Percentiles rank a stretch among this genome's conserved stretches.
Evolutionary conservation across 2,888 invertebrate genomes (phyloP).

Genomic region (Brassicogethes aeneus): DNA sequence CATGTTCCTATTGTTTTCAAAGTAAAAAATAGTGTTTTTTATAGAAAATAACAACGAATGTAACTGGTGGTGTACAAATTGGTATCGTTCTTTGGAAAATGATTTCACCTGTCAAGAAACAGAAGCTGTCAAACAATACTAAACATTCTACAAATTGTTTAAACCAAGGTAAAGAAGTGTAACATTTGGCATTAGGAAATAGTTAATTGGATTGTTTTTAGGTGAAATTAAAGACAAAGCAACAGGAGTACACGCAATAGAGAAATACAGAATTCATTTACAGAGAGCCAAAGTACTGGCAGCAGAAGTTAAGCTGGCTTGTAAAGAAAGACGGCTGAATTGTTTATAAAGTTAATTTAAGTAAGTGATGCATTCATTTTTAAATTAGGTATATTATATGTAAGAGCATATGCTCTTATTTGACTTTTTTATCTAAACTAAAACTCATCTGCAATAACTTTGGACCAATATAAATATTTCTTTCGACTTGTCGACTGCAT

Average conservation of each 20-base stretch:
- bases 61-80: slow-evolving; percentile 2
- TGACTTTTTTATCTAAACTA: no score
- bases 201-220: no score
- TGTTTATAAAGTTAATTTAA: background rate
- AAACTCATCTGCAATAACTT: no score
- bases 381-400: no score
- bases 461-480: no score
- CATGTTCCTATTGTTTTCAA: background rate
- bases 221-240: background rate
- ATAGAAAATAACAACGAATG: slow-evolving; percentile 2
- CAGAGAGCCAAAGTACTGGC: background rate
- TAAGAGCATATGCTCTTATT: no score
- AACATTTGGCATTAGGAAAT: no score
- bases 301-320: background rate
- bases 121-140: slow-evolving; percentile 12
- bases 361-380: background rate
- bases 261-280: background rate
- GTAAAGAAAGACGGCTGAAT: background rate
- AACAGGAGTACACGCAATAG: no score
- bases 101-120: slow-evolving; percentile 14
- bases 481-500: no score
- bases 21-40: background rate
- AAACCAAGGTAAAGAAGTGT: slow-evolving; percentile 1
- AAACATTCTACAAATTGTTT: background rate
- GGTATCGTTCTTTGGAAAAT: slow-evolving; percentile 14